phyloP scores from a whole-genome alignment of 92 coral and sea anemone species.

The Metridium senile region DNA sequence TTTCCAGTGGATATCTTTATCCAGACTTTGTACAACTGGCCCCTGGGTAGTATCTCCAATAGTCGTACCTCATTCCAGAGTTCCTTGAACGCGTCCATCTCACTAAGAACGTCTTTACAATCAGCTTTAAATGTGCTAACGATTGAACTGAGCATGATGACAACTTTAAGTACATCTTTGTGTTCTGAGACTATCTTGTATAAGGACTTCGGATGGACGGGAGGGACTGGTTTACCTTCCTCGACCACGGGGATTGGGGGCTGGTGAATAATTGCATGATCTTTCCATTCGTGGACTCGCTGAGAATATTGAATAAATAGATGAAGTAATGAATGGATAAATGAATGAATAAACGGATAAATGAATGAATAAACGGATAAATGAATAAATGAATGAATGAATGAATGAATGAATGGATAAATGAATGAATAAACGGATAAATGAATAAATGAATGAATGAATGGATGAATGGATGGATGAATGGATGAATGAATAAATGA shows the following conservation, averaged over 20 bases:
- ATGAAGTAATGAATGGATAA: neutral
- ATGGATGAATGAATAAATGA: neutral
- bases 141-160: slow-evolving; percentile 86
- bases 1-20: too few relatives aligned
- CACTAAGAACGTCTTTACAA: slow-evolving; percentile 79
- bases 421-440: too few relatives aligned
- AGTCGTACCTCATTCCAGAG: slow-evolving; percentile 87
- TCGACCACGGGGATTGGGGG: slow-evolving; percentile 95
- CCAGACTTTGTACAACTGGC: too few relatives aligned
- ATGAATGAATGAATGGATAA: neutral
- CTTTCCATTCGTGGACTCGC: slow-evolving; percentile 90
- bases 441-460: too few relatives aligned
- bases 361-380: too few relatives aligned
- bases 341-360: neutral
- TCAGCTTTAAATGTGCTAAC: slow-evolving; percentile 95
- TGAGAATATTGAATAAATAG: slow-evolving; percentile 15
- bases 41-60: too few relatives aligned
- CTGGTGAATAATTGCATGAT: slow-evolving; percentile 90
- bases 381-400: too few relatives aligned
- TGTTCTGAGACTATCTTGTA: slow-evolving; percentile 97
- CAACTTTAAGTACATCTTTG: slow-evolving; percentile 94
- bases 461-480: neutral
- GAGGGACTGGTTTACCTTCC: slow-evolving; percentile 97
- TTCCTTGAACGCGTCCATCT: slow-evolving; percentile 95
- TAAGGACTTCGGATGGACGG: slow-evolving; percentile 80